Evolutionary conservation across 2,113 vertebrate species (phyloP).

Genomic region (Myiagra hebetior): DNA sequence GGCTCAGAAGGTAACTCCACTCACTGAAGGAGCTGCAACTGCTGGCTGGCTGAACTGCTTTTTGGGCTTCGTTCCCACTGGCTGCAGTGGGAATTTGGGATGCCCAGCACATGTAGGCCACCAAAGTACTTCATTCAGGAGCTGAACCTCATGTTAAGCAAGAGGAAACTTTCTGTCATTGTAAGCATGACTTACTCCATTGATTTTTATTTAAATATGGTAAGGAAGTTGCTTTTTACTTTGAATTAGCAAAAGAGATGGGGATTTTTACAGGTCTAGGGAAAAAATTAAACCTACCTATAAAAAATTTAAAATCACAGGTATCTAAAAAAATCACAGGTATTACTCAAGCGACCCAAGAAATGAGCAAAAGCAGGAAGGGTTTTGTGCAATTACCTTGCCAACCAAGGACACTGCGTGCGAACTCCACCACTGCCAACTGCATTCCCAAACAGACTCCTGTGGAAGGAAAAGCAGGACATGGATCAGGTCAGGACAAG

Average conservation of each 20-base stretch:
- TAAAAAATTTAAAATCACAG: background rate
- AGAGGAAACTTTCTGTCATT: background rate
- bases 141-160: background rate
- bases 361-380: background rate
- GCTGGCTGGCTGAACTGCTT: background rate
- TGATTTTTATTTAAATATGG: background rate
- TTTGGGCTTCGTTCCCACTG: background rate
- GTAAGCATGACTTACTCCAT: background rate
- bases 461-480: slow-evolving; percentile 47
- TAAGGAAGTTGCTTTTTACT: background rate
- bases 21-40: background rate
- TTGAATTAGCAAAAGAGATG: background rate
- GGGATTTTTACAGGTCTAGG: background rate
- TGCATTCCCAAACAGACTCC: slow-evolving; percentile 98
- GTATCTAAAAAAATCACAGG: background rate
- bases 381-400: slow-evolving; percentile 73
- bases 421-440: slow-evolving; percentile 92
- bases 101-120: too few relatives aligned
- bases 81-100: background rate
- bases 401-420: slow-evolving; percentile 86
- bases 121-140: background rate
- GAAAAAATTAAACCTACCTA: background rate
- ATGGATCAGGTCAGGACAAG: background rate
- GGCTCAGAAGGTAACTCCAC: background rate
- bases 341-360: background rate